Base-by-base conservation (phyloP, 2,797 vertebrate species). In the Pangasius sanitwongsei region DNA sequence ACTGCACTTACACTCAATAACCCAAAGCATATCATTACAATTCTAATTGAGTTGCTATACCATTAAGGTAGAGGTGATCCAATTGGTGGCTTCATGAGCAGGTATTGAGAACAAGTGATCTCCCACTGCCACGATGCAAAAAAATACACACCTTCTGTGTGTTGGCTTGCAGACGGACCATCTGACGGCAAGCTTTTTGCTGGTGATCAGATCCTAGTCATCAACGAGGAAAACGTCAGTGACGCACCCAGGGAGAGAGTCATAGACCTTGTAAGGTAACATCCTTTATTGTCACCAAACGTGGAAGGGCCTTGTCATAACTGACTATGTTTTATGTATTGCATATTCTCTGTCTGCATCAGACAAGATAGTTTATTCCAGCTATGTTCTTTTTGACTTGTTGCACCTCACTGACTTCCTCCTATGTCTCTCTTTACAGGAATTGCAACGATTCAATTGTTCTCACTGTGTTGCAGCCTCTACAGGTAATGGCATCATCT, bases 251-350 rank as follows among this genome's bases (percentile, higher is more conserved):
- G 98, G 93, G 98, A 98, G 97, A 98, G 97, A 97, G 97, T 99
- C 97, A 98, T 99, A 95, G 98, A 99, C 96, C 97, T 99, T 94
- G 96, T 99, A 97, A 99, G 98, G 98, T 99, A 97, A 98, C 95
- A 96, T 96, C 96, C 95, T 97, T 97, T 96, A 97, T 94, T 97
- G 95, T 96, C 95, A 96, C 96, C 93, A 95, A 94, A 93, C 94
- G 93, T 94, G 91, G 93, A 94, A 93, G 70, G 87, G 89, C 74
- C 77, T 83, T 89, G 67, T 87, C 85, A 88, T 90, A 86, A 86
- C 87, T 88, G 81, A 80, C 41, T 67, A 72, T 89, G 77, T 61
- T 90, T 91, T 41, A 85, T 89, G 44, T 89, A 84, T 87, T 90
- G 77, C 37, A 50, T 70, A 53, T 84, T 86, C 53, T 83, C 20